These are phyloP conservation scores for Rhinella marina DNA, from an alignment of 2,797 vertebrate genomes.

Conservation along the genomic window DNA sequence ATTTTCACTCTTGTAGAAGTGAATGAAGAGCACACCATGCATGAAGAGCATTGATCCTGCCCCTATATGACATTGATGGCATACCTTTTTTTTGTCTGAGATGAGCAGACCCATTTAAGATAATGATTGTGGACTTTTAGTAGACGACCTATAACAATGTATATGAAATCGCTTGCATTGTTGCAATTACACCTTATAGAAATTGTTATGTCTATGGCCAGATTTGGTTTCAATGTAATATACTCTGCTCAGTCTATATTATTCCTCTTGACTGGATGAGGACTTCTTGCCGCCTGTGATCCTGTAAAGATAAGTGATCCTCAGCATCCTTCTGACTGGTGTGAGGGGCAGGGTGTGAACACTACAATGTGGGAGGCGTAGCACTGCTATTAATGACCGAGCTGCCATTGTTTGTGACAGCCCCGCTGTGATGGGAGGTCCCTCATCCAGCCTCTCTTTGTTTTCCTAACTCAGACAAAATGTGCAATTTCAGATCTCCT, in stretches of 20 bases:
- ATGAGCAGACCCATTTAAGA: too few species aligned
- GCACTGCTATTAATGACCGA: conserved; percentile 34
- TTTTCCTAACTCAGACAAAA: conserved; percentile 63
- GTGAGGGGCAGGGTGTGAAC: not conserved
- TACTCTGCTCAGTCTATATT: not conserved
- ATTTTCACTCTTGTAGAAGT: too few species aligned
- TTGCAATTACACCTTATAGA: not conserved
- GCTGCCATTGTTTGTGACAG: conserved; percentile 56
- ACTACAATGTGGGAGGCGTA: conserved; percentile 35
- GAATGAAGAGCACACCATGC: too few species aligned
- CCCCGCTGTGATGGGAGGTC: conserved; percentile 57
- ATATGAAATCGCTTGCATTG: not conserved
- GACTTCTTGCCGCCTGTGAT: not conserved
- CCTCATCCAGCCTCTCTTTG: conserved; percentile 58
- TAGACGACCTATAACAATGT: too few species aligned
- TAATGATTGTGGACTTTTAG: too few species aligned
- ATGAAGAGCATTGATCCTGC: too few species aligned
- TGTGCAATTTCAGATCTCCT: conserved; percentile 57
- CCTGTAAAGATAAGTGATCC: not conserved
- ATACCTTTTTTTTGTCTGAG: too few species aligned
- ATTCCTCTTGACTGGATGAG: not conserved
- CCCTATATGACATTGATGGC: too few species aligned
- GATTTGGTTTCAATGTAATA: not conserved
- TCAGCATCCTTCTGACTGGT: not conserved
- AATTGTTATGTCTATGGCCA: too few species aligned